These are phyloP conservation scores for Leucosticte australis DNA, from an alignment of 2,113 vertebrate species.

Conservation along the genomic window DNA sequence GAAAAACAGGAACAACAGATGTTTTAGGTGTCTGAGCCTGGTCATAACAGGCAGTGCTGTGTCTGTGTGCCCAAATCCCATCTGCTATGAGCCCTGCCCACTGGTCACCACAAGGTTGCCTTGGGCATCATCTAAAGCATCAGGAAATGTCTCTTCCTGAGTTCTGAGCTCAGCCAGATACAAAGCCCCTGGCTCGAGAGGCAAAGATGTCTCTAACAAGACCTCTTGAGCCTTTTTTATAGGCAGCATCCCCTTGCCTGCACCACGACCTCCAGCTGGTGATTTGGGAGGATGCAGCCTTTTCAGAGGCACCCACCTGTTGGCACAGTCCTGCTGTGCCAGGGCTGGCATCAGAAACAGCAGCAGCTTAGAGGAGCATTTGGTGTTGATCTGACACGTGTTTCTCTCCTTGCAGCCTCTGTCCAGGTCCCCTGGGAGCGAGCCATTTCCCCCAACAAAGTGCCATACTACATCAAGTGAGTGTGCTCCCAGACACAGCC, in stretches of 20 bases:
- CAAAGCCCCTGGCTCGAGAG: neutral
- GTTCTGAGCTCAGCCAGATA: neutral
- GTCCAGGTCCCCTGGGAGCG: constrained; percentile 98
- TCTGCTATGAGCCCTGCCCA: neutral
- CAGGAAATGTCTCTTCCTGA: neutral
- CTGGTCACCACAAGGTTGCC: neutral
- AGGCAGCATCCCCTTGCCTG: neutral
- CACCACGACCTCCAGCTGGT: rapidly evolving
- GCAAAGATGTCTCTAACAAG: neutral
- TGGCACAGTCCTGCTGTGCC: neutral
- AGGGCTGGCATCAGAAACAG: neutral
- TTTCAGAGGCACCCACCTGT: neutral
- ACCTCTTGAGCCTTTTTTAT: neutral
- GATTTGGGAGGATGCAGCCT: neutral
- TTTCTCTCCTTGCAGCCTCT: constrained; percentile 82
- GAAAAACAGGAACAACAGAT: neutral
- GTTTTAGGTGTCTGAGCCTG: neutral
- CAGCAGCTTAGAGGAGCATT: neutral
- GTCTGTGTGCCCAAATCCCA: neutral
- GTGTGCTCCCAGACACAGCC: constrained; percentile 22
- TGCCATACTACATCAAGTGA: constrained; percentile 99
- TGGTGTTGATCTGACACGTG: neutral
- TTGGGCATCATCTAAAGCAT: neutral
- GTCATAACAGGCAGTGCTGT: neutral
- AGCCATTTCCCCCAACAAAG: constrained; percentile 98